phyloP scores from a whole-genome alignment of 2,888 invertebrate species.

The Thecocarcelia acutangulata region DNA sequence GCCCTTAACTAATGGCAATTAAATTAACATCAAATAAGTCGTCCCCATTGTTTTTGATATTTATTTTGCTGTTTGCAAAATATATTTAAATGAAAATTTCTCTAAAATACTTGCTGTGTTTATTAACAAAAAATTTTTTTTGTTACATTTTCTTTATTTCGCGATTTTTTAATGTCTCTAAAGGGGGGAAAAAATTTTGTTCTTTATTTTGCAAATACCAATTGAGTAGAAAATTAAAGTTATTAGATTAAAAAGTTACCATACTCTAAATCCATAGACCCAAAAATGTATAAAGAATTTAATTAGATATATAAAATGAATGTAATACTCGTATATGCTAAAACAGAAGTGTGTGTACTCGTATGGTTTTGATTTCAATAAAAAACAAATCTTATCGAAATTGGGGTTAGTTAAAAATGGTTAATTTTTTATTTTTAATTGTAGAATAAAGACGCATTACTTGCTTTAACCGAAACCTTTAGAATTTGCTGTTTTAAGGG shows the following conservation, averaged over 20 bases:
- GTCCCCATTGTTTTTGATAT: too few relatives aligned
- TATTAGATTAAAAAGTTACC: conserved; percentile 42
- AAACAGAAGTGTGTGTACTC: too few relatives aligned
- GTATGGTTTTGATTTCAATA: conserved; percentile 41
- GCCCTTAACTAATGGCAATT: too few relatives aligned
- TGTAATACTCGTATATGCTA: conserved; percentile 45
- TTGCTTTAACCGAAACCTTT: conserved; percentile 59
- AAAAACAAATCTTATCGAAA: conserved; percentile 29
- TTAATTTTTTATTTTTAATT: conserved; percentile 45
- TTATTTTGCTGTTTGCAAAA: too few relatives aligned
- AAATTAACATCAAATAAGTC: too few relatives aligned
- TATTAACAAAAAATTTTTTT: background rate
- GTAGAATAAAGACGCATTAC: conserved; percentile 30
- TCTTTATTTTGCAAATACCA: conserved; percentile 74
- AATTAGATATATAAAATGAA: conserved; percentile 34
- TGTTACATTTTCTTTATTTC: conserved; percentile 16
- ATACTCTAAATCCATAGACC: conserved; percentile 61
- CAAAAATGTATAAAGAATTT: conserved; percentile 40
- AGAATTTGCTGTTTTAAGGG: conserved; percentile 27
- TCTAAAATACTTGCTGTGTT: conserved; percentile 56
- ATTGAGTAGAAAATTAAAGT: conserved; percentile 58
- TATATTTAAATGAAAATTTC: background rate
- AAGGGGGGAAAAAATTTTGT: conserved; percentile 68
- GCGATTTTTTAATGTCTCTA: conserved; percentile 25
- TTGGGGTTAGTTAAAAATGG: conserved; percentile 58